Evolutionary conservation across 2,888 invertebrate species (phyloP), one percentile per base, ranked within the genome.

Genomic region (Elgonia sp.): DNA sequence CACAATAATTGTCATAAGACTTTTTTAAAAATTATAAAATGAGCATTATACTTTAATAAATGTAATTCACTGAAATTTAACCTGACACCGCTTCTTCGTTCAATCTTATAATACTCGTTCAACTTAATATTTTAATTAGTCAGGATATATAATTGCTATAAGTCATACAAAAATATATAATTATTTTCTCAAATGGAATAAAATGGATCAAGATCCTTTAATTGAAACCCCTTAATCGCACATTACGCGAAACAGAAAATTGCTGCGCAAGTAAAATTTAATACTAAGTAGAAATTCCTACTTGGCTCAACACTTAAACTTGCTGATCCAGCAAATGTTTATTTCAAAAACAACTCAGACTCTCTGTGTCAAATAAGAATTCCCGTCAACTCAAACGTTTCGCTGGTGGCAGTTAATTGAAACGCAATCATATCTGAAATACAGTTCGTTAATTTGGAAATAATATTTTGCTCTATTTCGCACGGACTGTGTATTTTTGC

Each of bases 161-260:
- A 57, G 20, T 57, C 20, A 16, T 37, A 37, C 37, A 62, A 62
- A 62, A 62, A 14, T 62, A 37, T 40, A 57, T 60, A 75, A 42
- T 42, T 46, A 75, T 62, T 46, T 62, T 60, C 39, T 42, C 14
- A 16, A 39, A 42, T 0, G 20, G 29, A 62, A 42, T 75, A 60
- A 62, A 60, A 37, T 62, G 46, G 62, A 75, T 29, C 29, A 39
- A 40, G 29, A 60, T 62, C 42, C 46, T 42, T 75, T 75, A 75
- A 75, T 75, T 75, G 46, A 75, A 75, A 75, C 40, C 73, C 62
- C 55, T 75, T 60, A 75, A 75, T 75, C 42, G 60, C 21, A 46
- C 40, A 60, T 75, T 62, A 75, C 46, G 14, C 18, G 60, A 57
- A 20, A 40, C 60, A 60, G 73, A 73, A 60, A 60, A 73, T 73